Evolutionary conservation across 2,888 invertebrate genomes (phyloP).

Genomic region (Cataglyphis livida): DNA sequence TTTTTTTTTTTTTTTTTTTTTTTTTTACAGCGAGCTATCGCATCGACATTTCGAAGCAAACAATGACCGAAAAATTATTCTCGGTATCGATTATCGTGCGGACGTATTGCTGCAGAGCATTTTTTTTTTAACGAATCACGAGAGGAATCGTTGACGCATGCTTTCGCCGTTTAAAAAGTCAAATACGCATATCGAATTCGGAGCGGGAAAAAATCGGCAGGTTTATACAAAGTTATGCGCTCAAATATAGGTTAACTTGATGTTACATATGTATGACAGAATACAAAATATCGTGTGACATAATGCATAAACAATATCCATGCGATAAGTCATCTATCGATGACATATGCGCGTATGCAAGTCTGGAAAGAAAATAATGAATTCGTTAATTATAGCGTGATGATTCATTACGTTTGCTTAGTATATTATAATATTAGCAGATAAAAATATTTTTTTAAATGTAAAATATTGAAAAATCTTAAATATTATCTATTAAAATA

Average conservation of each 20-base stretch:
- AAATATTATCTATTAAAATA: not conserved
- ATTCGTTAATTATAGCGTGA: conserved; percentile 12
- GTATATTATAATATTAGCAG: not conserved
- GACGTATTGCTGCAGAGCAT: not conserved
- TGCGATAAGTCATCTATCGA: conserved; percentile 41
- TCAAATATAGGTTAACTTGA: conserved; percentile 79
- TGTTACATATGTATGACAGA: conserved; percentile 77
- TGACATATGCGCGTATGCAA: not conserved
- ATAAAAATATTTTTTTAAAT: not conserved
- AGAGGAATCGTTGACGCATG: conserved; percentile 59
- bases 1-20: not conserved
- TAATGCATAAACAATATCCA: not conserved
- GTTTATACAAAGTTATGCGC: conserved; percentile 73
- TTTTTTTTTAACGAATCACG: conserved; percentile 47
- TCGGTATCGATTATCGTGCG: conserved; percentile 39
- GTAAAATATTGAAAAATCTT: not conserved
- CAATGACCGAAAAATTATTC: conserved; percentile 62
- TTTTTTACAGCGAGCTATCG: not conserved
- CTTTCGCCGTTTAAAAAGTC: conserved; percentile 78
- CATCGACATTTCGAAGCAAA: conserved; percentile 8
- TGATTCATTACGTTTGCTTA: not conserved
- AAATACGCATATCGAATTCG: conserved; percentile 70
- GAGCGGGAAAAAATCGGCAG: conserved; percentile 66
- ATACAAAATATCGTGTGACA: conserved; percentile 57
- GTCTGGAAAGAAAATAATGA: not conserved